Percentiles rank a stretch among this genome's conserved stretches.
phyloP scores from a whole-genome alignment of 2,113 vertebrate species.

The Eleginops maclovinus region DNA sequence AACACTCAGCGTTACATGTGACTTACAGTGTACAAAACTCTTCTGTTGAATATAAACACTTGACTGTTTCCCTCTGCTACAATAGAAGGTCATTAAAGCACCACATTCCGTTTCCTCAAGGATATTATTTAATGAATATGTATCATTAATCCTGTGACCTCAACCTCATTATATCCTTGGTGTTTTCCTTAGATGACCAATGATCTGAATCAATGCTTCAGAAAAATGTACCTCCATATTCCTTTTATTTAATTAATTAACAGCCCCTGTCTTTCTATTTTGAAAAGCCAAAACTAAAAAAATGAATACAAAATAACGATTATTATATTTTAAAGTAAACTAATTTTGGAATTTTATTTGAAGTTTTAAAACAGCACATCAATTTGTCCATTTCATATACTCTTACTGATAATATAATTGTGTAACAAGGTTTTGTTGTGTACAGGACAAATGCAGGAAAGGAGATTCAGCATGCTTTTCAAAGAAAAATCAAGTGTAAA shows the following conservation, averaged over 20 bases:
- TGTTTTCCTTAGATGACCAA: not conserved
- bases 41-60: not conserved
- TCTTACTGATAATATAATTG: not conserved
- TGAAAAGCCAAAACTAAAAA: not conserved
- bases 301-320: not conserved
- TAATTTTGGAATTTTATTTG: not conserved
- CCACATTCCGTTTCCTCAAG: not conserved
- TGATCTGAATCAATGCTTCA: not conserved
- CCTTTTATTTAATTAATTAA: not conserved
- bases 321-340: not conserved
- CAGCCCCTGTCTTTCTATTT: too few relatives aligned
- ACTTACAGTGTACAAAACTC: conserved; percentile 5
- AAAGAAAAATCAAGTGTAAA: not conserved
- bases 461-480: not conserved
- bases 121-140: too few relatives aligned
- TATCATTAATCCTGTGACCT: too few relatives aligned
- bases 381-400: not conserved
- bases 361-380: conserved; percentile 1
- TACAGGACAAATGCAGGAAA: not conserved
- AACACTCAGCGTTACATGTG: conserved; percentile 1
- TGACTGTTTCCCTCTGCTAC: conserved; percentile 1
- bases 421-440: not conserved
- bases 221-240: not conserved
- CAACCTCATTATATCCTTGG: not conserved
- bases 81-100: not conserved